Base-by-base conservation (phyloP, 2,113 vertebrate genomes). In the Corydoras sp. region DNA sequence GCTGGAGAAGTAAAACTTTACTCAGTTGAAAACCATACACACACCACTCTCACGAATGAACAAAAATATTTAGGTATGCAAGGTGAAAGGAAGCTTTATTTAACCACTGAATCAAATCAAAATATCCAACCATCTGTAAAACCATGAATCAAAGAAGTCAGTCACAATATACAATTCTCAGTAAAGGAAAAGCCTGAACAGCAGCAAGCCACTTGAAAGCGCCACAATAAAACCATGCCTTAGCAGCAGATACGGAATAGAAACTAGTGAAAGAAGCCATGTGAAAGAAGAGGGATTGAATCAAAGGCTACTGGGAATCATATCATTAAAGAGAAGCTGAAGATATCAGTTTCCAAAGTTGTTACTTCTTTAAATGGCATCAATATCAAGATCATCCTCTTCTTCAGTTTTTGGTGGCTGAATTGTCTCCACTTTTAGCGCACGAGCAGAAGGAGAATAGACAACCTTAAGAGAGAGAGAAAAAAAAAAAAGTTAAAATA, bases 301-400 rank as follows among this genome's bases (percentile, higher is more conserved):
- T 65, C 56, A 8, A 32, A 72, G 73, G 51, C 66, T 31, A 74
- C 32, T 66, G 48, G 14, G 13, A 76, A 15, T 56, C 56, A 81
- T 83, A 85, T 87, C 49, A 14, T 81, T 77, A 77, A 82, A 82
- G 80, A 79, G 60, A 78, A 62, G 58, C 35, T 82, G 84, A 79
- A 81, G 86, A 82, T 78, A 56, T 54, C 43, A 59, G 60, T 50
- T 53, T 29, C 43, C 58, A 62, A 50, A 6, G 59, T 62, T 58
- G 29, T 24, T 29, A 56, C 73, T 72, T 86, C 56, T 89, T 81
- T 90, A 99, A 91, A 99, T 99, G 77, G 96, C 95, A 86, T 99
- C 97, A 10, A 98, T 98, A 83, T 99, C 97, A n/a, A 99, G 95
- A 86, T 98, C 97, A 0, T 99, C 95, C 31, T 91, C 90, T 24